phyloP scores from a whole-genome alignment of 2,113 vertebrate genomes.

The Rhizomys pruinosus region DNA sequence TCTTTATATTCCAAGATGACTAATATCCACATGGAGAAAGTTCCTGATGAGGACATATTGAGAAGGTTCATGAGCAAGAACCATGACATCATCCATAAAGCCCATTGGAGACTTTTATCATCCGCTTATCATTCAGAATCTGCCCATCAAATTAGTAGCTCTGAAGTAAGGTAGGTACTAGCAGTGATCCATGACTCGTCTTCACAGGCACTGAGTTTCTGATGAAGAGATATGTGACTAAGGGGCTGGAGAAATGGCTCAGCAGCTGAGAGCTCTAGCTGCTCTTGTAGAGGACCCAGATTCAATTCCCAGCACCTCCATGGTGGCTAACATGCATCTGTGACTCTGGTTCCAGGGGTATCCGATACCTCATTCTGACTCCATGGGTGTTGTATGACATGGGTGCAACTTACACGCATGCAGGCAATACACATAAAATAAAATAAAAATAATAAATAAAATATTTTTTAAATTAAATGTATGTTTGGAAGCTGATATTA shows the following conservation, averaged over 20 bases:
- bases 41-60: neutral
- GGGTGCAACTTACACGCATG: no score
- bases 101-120: neutral
- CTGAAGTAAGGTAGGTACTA: neutral
- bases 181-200: neutral
- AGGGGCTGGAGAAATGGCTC: no score
- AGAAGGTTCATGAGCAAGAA: neutral
- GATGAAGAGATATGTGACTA: neutral
- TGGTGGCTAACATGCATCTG: no score
- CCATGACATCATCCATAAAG: neutral
- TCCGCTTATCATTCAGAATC: neutral
- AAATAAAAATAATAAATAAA: no score
- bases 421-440: no score
- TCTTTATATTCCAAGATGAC: neutral
- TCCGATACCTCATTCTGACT: no score
- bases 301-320: no score
- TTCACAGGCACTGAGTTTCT: neutral
- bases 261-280: no score
- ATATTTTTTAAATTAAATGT: no score
- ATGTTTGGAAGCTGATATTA: neutral
- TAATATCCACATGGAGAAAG: neutral
- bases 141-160: neutral
- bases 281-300: no score
- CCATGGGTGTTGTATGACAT: no score
- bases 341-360: no score